Evolutionary conservation across 2,113 vertebrate genomes (phyloP), one percentile per base, ranked within the genome.

Genomic region (Nyctereutes procyonoides): DNA sequence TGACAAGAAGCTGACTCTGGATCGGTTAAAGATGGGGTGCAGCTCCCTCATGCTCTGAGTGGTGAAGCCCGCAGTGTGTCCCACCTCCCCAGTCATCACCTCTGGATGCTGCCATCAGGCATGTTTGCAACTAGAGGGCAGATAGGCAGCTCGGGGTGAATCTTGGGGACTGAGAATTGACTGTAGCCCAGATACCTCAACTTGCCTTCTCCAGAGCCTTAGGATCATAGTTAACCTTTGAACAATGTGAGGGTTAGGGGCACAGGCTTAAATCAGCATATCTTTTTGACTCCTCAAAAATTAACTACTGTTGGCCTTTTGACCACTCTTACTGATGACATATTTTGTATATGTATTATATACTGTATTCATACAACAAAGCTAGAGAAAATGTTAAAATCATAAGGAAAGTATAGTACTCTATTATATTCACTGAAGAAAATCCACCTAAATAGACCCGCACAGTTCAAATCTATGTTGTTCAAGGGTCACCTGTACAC

Each of bases 1-100:
- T 0, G 43, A 56, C 0, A 98, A 98, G 38, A 98, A 82, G 1
- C 97, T 99, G 0, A 99, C 98, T 2, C 24, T 99, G 95, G 98
- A 98, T 0, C 28, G 26, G 0, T 95, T 99, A 48, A 98, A 96
- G 53, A 98, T 99, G 3, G 92, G 74, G 84, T 73, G 96, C 11
- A 77, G 93, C 88, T 92, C 98, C 8, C 82, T 90, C n/a, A 8
- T 88, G 0, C 96, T 96, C 9, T 95, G 87, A 97, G 32, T 67
- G 95, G 48, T 67, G 62, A 83, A 35, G 76, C 55, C 55, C 74
- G 53, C 35, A 53, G 4, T 14, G 60, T 1, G 14, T 13, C 73
- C 19, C 30, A 17, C 10, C 6, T 13, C 32, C 38, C 17, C 51
- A n/a, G 22, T 22, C n/a, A 55, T 43, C 6, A 5, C 35, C 48